A percentile compares a stretch with the other conserved stretches of the same genome.
These are phyloP conservation scores for Haliaeetus leucogaster DNA, from an alignment of 2,113 vertebrate genomes.

Conservation along the genomic window DNA sequence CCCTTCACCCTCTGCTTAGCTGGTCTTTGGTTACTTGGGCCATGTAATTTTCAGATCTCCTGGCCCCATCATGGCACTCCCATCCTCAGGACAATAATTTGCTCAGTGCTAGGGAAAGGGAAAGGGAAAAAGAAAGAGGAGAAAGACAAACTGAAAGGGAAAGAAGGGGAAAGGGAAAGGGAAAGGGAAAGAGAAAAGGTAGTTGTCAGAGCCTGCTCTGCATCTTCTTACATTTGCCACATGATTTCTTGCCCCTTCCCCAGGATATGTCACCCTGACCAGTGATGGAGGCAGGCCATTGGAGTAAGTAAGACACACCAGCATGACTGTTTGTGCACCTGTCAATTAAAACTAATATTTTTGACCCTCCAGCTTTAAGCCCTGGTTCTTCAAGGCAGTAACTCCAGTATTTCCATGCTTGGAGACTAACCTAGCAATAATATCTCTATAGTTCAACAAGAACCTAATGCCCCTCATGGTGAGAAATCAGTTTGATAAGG, in stretches of 20 bases:
- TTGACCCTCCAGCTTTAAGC: neutral
- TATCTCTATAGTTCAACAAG: neutral
- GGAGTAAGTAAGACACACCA: neutral
- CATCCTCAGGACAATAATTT: neutral
- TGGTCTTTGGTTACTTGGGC: accelerated
- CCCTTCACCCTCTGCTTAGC: neutral
- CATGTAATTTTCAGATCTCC: neutral
- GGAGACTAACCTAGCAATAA: neutral
- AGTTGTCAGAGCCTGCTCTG: neutral
- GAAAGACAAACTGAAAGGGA: neutral
- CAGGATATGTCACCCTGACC: neutral
- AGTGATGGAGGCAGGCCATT: neutral
- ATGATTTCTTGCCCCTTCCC: neutral
- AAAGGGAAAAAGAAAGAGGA: neutral
- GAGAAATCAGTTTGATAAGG: neutral
- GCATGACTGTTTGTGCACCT: neutral
- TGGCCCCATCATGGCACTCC: neutral
- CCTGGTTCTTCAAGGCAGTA: neutral
- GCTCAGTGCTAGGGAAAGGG: neutral
- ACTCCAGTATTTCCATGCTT: neutral
- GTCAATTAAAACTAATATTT: neutral
- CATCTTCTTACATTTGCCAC: neutral
- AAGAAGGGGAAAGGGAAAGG: neutral
- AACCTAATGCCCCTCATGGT: neutral
- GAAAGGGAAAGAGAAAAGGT: neutral